Evolutionary conservation across 2,888 invertebrate genomes (phyloP), one percentile per base, ranked within the genome.

Genomic region (Sarcophaga rosellei): DNA sequence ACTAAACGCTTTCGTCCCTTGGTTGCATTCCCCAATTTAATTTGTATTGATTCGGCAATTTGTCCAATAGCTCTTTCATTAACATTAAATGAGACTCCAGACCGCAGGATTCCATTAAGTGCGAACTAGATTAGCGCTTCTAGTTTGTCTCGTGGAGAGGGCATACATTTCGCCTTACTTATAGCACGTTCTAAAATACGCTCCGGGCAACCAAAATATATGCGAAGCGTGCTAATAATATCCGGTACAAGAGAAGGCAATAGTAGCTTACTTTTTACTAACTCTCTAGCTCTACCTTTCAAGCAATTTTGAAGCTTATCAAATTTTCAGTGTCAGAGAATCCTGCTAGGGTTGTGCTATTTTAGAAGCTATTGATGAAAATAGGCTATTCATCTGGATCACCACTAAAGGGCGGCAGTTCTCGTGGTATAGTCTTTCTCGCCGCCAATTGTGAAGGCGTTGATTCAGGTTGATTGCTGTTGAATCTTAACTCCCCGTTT

Each of bases 11-110:
- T 35, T 35, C 35, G 35, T 35, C 35, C 6, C 35, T 35, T 35
- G 35, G 35, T 6, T 35, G 35, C 35, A 35, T 35, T 35, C 6
- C 35, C 35, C 6, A 35, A 35, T 35, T 35, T 35, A 35, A 35
- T 35, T 35, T 35, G 1, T 35, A 6, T 35, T 35, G 35, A 1
- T 63, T 72, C n/a, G 79, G 69, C 65, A 70, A 65, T 57, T 72
- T 63, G n/a, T 79, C 69, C 57, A 76, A 35, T 17, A 76, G 63
- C 65, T 82, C 76, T 21, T 82, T 75, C 23, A 82, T 70, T 20
- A 76, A 25, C 66, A 82, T 45, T n/a, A 81, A 45, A 11, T 75
- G 74, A 21, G 68, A 66, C 15, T 57, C 44, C 25, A 81, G n/a
- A 5, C 61, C 70, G 6, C 63, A 81, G 2, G 75, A 68, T 20